phyloP scores from a whole-genome alignment of 1,140 invertebrate species.

The Aphelenchoides avenae region DNA sequence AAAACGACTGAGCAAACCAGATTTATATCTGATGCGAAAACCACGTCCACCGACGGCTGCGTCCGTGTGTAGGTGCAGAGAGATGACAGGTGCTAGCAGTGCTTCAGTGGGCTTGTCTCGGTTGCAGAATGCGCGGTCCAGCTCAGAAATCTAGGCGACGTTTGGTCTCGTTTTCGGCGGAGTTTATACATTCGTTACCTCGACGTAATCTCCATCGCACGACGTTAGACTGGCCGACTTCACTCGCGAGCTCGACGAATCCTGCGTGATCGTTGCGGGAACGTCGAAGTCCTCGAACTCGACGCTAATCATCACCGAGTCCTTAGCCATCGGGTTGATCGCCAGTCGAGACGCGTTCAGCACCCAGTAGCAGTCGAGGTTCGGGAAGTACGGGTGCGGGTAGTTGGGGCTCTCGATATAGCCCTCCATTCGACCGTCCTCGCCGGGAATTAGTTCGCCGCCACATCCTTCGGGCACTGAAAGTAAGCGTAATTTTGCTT shows the following conservation, averaged over 20 bases:
- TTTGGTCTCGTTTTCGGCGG: no score
- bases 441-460: constrained; percentile 31
- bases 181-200: no score
- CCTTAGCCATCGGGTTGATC: no score
- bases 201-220: constrained; percentile 24
- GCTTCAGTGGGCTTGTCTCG: constrained; percentile 22
- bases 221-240: constrained; percentile 16
- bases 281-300: constrained; percentile 46
- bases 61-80: constrained; percentile 60
- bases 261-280: constrained; percentile 33
- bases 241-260: constrained; percentile 14
- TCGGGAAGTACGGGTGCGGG: constrained; percentile 49
- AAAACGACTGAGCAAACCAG: no score
- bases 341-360: constrained; percentile 53
- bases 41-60: constrained; percentile 29
- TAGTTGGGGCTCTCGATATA: constrained; percentile 55
- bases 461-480: constrained; percentile 56
- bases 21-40: constrained; percentile 42
- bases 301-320: neutral
- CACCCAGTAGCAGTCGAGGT: constrained; percentile 60
- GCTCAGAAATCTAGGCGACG: constrained; percentile 31
- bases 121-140: constrained; percentile 33
- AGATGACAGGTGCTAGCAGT: constrained; percentile 22
- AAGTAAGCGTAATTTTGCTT: constrained; percentile 43
- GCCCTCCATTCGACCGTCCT: constrained; percentile 25